Evolutionary conservation across 2,888 invertebrate species (phyloP).

Genomic region (Fissipunctia ypsillon): DNA sequence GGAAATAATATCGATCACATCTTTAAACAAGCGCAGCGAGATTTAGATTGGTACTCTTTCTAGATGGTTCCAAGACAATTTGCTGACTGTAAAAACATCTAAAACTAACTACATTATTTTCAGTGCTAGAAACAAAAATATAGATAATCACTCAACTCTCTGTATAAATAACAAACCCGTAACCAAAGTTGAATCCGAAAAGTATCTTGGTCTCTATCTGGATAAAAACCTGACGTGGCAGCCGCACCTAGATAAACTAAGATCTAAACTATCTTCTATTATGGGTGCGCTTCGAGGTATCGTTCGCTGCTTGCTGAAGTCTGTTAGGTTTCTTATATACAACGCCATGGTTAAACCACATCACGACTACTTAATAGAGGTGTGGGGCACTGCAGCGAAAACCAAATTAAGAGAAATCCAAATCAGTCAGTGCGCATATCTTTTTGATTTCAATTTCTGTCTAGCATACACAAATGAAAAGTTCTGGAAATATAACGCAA

Average conservation of each 20-base stretch:
- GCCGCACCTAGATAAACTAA: background rate
- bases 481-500: too few relatives aligned
- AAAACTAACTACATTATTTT: background rate
- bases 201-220: background rate
- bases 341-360: background rate
- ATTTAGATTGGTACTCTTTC: too few relatives aligned
- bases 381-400: too few relatives aligned
- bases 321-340: background rate
- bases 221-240: background rate
- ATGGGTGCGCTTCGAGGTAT: background rate
- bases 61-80: conserved; percentile 1
- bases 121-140: background rate
- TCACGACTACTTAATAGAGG: background rate
- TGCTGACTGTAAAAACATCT: background rate
- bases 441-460: too few relatives aligned
- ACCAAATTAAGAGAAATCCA: too few relatives aligned
- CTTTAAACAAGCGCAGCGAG: background rate
- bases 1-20: background rate
- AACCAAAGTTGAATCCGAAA: background rate
- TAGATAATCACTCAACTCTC: background rate
- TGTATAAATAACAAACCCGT: background rate
- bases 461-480: too few relatives aligned
- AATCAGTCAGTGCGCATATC: too few relatives aligned
- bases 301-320: background rate
- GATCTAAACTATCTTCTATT: background rate